A percentile compares a stretch with the other conserved stretches of the same genome.
phyloP scores from a whole-genome alignment of 2,888 invertebrate genomes.

The Ptilodon capucinus region DNA sequence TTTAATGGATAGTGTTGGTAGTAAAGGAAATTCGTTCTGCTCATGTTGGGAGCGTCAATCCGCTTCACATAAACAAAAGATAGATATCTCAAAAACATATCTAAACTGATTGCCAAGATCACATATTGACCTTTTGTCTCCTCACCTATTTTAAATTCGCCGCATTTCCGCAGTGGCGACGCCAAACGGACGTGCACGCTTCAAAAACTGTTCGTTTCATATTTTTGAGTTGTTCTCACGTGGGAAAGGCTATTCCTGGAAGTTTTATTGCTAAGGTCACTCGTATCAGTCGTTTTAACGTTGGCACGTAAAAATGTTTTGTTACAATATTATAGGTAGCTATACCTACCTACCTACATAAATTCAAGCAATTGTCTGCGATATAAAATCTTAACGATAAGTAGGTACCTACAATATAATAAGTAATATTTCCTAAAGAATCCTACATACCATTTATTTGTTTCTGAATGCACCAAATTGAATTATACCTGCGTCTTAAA shows the following conservation, averaged over 20 bases:
- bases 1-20: too few relatives aligned
- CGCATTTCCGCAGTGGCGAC: slow-evolving; percentile 27
- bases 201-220: slow-evolving; percentile 14
- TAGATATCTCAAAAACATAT: slow-evolving; percentile 5
- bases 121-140: slow-evolving; percentile 32
- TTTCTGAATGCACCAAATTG: too few relatives aligned
- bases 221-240: slow-evolving; percentile 18
- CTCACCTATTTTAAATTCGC: slow-evolving; percentile 29
- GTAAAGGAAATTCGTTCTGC: too few relatives aligned
- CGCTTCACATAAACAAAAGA: background rate
- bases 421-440: too few relatives aligned
- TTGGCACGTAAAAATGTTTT: background rate
- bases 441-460: too few relatives aligned
- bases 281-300: background rate
- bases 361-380: too few relatives aligned
- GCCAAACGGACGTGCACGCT: slow-evolving; percentile 22
- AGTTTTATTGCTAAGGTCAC: slow-evolving; percentile 23
- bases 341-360: too few relatives aligned
- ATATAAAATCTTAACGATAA: too few relatives aligned
- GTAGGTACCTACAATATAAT: too few relatives aligned
- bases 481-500: background rate
- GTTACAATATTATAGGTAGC: too few relatives aligned
- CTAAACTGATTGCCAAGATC: slow-evolving; percentile 29
- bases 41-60: background rate
- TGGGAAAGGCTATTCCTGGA: slow-evolving; percentile 19